Evolutionary conservation across 2,888 invertebrate genomes (phyloP), one percentile per base, ranked within the genome.

Genomic region (Machimus rusticus): DNA sequence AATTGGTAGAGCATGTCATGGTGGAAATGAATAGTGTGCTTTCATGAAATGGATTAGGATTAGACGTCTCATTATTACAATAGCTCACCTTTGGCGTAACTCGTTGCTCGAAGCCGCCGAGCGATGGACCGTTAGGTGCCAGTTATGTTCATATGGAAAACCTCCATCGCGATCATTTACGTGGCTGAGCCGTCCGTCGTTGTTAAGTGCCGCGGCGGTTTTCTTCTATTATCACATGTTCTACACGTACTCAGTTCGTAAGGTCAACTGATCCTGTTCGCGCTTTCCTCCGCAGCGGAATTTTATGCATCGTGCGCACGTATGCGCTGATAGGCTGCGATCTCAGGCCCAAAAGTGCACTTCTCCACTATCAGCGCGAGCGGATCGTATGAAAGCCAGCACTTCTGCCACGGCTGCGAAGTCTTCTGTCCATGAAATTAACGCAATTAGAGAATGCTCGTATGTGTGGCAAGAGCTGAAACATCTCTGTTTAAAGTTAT

Each of bases 181-280:
- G 34, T 55, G 55, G 55, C 37, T 82, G 57, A 43, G 19, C 85
- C 74, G 85, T 46, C 85, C 16, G 85, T 16, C 46, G 74, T 28
- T 43, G 85, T 74, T 74, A 85, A 85, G 66, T 46, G n/a, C 37
- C 46, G 46, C 2, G 39, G 46, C 46, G 51, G 74, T 43, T 85
- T 85, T 74, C 85, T 74, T 85, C 85, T 85, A 85, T 88, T 88
- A 88, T 88, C 88, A 85, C 74, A 88, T 88, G 86, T 88, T 78
- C 46, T 55, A 87, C 88, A 88, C 88, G 87, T 88, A 85, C 74
- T 9, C 39, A 74, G 88, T 78, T 88, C 86, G 82, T 34, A 86
- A 31, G 88, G 88, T 88, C 88, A 88, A 88, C 85, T 87, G 87
- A 88, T 88, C 87, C 85, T 88, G 88, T 88, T 88, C 85, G 85